Percentiles rank a stretch among this genome's conserved stretches.
Evolutionary conservation across 2,888 invertebrate species (phyloP).

Genomic region (Phaonia tiefii): DNA sequence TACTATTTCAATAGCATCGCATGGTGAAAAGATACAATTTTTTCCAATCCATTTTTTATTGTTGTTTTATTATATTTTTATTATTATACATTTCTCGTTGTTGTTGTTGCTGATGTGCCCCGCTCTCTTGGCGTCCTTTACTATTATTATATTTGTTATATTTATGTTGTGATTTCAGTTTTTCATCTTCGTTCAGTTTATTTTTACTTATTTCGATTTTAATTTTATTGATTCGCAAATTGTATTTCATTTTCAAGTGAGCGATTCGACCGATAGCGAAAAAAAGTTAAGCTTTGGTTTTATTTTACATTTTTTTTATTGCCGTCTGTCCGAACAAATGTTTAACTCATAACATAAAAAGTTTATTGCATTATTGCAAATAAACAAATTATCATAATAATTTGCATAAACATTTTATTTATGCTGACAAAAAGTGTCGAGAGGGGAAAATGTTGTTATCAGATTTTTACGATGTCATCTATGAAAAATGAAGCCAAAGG

Average conservation of each 20-base stretch:
- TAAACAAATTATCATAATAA: constrained; percentile 62
- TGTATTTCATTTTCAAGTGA: constrained; percentile 12
- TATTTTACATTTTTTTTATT: neutral
- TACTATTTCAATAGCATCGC: constrained; percentile 15
- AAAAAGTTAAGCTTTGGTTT: neutral
- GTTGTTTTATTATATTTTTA: constrained; percentile 22
- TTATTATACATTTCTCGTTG: constrained; percentile 5
- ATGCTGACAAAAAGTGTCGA: neutral
- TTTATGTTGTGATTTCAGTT: constrained; percentile 27
- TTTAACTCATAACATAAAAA: constrained; percentile 48
- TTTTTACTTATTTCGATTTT: constrained; percentile 22
- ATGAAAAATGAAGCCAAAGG: neutral
- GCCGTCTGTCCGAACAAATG: constrained; percentile 46
- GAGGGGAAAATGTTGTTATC: constrained; percentile 6
- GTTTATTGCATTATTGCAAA: constrained; percentile 56
- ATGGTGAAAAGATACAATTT: constrained; percentile 7
- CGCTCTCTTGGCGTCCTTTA: neutral
- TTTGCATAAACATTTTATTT: constrained; percentile 54
- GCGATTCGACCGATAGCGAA: neutral
- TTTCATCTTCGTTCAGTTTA: neutral
- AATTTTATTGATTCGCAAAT: constrained; percentile 35
- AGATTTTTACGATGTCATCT: constrained; percentile 35
- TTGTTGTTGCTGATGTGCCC: neutral
- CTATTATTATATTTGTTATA: constrained; percentile 14
- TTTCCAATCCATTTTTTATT: constrained; percentile 18